These are phyloP conservation scores for Pteronura brasiliensis DNA, from an alignment of 2,113 vertebrate genomes.

Conservation along the genomic window DNA sequence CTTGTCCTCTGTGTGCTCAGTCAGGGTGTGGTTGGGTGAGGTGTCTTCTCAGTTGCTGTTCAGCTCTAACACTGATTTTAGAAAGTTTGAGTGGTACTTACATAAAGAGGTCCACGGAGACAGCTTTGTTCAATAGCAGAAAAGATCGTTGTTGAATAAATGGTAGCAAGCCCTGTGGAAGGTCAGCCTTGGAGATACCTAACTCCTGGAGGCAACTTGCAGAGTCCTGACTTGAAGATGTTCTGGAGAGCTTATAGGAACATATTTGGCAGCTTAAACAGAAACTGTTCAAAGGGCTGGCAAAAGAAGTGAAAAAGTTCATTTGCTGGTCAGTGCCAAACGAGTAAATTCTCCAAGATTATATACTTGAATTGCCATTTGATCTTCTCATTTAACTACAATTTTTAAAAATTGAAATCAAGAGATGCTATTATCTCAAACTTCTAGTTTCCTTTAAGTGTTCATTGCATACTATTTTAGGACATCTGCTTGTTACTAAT, in stretches of 20 bases:
- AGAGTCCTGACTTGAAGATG: neutral
- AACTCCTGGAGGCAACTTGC: neutral
- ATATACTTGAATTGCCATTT: neutral
- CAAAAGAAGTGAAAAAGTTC: neutral
- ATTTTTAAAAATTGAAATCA: neutral
- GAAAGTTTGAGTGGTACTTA: neutral
- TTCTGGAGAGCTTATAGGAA: neutral
- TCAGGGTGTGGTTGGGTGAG: neutral
- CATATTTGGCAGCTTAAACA: neutral
- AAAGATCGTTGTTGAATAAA: neutral
- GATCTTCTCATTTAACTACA: neutral
- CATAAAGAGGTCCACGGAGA: neutral
- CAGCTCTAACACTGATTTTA: neutral
- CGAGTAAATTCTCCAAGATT: neutral
- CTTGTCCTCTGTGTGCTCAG: neutral
- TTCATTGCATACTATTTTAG: neutral
- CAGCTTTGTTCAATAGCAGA: neutral
- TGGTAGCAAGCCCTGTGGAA: neutral
- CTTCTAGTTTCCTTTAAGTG: neutral
- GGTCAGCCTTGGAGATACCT: neutral
- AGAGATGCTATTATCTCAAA: neutral
- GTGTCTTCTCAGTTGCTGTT: slow-evolving; percentile 5
- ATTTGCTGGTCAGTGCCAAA: neutral
- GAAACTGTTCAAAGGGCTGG: neutral
- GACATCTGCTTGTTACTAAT: neutral